Conservation (phyloP, 2,113 vertebrate genomes). For the Cynoglossus semilaevis region DNA sequence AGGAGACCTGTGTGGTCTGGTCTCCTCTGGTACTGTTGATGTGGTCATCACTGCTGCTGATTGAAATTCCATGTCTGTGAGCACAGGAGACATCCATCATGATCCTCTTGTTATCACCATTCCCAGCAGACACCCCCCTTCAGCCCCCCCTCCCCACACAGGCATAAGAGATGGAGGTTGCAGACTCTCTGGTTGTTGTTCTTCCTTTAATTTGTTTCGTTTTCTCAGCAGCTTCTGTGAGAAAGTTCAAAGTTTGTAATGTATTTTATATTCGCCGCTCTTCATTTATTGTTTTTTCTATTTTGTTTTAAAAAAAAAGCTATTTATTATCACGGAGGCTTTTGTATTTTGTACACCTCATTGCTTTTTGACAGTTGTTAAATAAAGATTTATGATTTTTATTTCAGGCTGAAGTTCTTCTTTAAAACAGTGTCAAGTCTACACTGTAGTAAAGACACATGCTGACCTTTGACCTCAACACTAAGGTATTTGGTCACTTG, state of each 20-base stretch:
- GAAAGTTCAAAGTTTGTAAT: constrained; percentile 60
- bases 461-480: too few relatives aligned
- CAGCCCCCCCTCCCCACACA: constrained; percentile 28
- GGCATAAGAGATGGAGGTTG: constrained; percentile 42
- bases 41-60: constrained; percentile 26
- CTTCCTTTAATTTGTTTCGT: too few relatives aligned
- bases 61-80: constrained; percentile 62
- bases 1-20: neutral
- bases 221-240: constrained; percentile 2
- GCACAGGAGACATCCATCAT: constrained; percentile 61
- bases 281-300: constrained; percentile 18
- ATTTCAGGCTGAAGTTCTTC: constrained; percentile 6
- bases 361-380: constrained; percentile 28
- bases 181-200: constrained; percentile 27
- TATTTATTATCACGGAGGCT: constrained; percentile 63
- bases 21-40: neutral
- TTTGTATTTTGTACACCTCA: constrained; percentile 38
- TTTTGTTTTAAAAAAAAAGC: constrained; percentile 6
- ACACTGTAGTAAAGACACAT: neutral
- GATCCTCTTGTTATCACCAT: constrained; percentile 39
- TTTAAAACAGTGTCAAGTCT: neutral
- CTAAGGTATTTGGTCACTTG: too few relatives aligned
- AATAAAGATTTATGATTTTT: constrained; percentile 53
- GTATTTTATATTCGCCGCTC: constrained; percentile 55
- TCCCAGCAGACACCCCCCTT: constrained; percentile 19